Conservation (phyloP, 2,888 invertebrate genomes). For the Dolichopus griseipennis region DNA sequence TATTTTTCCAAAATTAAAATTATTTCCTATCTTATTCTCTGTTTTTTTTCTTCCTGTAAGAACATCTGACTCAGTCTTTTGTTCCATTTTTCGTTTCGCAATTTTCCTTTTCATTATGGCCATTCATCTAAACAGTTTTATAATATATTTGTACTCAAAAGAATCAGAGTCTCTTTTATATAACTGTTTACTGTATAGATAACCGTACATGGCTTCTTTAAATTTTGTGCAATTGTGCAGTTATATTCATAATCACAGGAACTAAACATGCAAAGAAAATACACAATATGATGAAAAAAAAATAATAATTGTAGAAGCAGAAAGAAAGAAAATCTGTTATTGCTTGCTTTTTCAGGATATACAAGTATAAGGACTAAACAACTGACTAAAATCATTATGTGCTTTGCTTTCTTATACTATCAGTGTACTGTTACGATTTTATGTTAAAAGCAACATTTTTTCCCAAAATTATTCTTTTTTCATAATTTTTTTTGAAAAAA, state of each 20-base stretch:
- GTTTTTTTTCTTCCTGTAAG: neutral
- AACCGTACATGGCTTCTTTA: neutral
- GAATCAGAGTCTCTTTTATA: too few relatives aligned
- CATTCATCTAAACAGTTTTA: too few relatives aligned
- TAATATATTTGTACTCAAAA: too few relatives aligned
- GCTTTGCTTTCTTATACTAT: neutral
- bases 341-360: neutral
- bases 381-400: neutral
- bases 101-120: neutral
- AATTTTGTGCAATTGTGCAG: neutral
- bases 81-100: too few relatives aligned
- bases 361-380: neutral
- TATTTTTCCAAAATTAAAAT: neutral
- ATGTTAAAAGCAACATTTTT: too few relatives aligned
- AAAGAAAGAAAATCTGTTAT: neutral
- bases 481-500: too few relatives aligned
- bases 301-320: neutral
- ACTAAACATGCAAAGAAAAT: neutral
- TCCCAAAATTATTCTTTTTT: too few relatives aligned
- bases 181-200: too few relatives aligned
- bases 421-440: neutral
- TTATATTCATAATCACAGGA: neutral
- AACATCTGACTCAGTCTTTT: neutral
- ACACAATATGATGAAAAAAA: neutral
- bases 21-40: neutral